Evolutionary conservation across 2,888 invertebrate genomes (phyloP), one percentile per base, ranked within the genome.

Genomic region (Athripsodes cinereus): DNA sequence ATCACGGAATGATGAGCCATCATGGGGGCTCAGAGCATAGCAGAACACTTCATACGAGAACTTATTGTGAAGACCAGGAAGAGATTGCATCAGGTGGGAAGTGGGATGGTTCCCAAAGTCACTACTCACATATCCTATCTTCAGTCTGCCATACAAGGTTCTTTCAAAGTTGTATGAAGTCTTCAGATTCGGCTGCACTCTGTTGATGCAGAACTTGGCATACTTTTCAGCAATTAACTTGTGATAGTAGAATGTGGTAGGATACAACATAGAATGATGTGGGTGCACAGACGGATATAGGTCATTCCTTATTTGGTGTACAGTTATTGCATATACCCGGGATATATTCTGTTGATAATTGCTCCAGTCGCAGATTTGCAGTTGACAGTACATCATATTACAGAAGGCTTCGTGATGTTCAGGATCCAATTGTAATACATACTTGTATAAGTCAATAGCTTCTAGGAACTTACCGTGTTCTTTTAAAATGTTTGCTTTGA

Each of bases 91-190:
- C 66, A 96, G 76, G 75, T 96, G 95, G 47, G 93, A 92, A 11
- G 95, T 96, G 44, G 95, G 95, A 75, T 96, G 95, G 73, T 96
- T 96, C 22, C 95, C 94, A 71, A 96, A 96, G 72, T 96, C 95
- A 2, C 93, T 94, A 65, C 93, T 93, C 2, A 96, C 91, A 70
- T 95, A 96, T 47, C 95, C 95, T 68, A 95, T 87, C 58, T 84
- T 81, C 35, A 96, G 73, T 5, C 92, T 82, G 0, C 79, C 72
- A 2, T 76, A 74, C 21, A 83, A 64, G 55, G 85, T 84, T n/a
- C 79, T 76, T 0, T 78, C 73, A 71, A 87, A 88, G 68, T 83
- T 85, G 72, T 88, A 93, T 0, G 88, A 83, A 16, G 84, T 84
- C 68, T 91, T 92, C 26, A 6, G 26, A 10, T 6, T 26, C 26